Conservation (phyloP, 2,888 invertebrate genomes). For the Hyppa rectilinea region DNA sequence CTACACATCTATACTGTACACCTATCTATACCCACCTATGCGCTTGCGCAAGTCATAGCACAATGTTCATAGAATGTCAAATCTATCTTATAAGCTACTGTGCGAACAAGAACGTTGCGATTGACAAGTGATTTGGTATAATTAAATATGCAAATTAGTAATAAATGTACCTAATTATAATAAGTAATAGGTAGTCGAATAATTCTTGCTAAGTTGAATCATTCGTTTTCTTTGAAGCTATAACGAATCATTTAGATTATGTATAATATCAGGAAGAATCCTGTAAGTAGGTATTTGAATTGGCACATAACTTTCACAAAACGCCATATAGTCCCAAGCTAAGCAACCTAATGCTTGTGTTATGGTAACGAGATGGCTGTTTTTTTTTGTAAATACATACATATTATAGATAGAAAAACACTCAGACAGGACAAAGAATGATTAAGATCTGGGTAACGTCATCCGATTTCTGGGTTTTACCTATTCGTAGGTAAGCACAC, state of each 20-base stretch:
- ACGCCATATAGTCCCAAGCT: too few species aligned
- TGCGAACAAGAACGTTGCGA: slow-evolving; percentile 30
- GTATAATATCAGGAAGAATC: too few species aligned
- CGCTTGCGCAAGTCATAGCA: slow-evolving; percentile 47
- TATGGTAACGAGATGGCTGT: too few species aligned
- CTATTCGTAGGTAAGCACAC: too few species aligned
- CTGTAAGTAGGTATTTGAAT: too few species aligned
- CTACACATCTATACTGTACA: slow-evolving; percentile 32
- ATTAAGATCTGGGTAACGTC: too few species aligned
- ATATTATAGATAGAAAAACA: too few species aligned
- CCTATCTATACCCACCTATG: slow-evolving; percentile 3
- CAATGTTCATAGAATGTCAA: slow-evolving; percentile 30
- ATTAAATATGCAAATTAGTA: slow-evolving; percentile 29
- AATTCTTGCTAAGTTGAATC: background rate
- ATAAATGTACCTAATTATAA: slow-evolving; percentile 13
- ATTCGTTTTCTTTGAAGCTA: background rate
- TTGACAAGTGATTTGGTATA: slow-evolving; percentile 26
- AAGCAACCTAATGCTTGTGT: too few species aligned
- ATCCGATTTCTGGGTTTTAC: too few species aligned
- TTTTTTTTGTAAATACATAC: too few species aligned
- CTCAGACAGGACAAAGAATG: too few species aligned
- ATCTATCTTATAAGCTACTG: slow-evolving; percentile 22
- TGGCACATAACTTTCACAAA: too few species aligned
- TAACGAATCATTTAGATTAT: background rate
- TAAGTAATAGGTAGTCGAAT: background rate